These are phyloP conservation scores for Lycia hirtaria DNA, from an alignment of 2,888 invertebrate genomes.

Conservation along the genomic window DNA sequence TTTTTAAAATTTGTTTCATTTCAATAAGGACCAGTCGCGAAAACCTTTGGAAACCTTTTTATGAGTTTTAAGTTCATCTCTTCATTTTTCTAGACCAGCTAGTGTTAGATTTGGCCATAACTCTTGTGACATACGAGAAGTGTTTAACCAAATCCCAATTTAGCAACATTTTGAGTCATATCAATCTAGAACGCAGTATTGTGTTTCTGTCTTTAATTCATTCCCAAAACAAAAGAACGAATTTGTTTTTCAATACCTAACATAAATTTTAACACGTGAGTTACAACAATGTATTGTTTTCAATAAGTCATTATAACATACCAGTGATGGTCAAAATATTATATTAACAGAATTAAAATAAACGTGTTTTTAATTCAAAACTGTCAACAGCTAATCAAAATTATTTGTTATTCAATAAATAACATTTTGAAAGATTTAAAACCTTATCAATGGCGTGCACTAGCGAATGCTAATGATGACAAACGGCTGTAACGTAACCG, in stretches of 20 bases:
- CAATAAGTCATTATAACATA: background rate
- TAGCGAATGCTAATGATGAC: conserved; percentile 12
- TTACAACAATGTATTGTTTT: background rate
- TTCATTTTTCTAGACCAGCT: too few species aligned
- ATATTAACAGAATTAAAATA: background rate
- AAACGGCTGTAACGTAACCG: conserved; percentile 16
- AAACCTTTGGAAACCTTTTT: too few species aligned
- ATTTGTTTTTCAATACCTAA: background rate
- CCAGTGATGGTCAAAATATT: background rate
- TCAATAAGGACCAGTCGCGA: too few species aligned
- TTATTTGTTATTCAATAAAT: background rate
- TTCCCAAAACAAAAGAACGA: background rate
- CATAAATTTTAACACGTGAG: background rate
- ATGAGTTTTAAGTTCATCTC: too few species aligned
- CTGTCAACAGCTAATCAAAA: background rate
- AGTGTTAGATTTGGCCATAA: too few species aligned
- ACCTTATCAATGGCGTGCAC: background rate
- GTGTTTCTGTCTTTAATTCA: too few species aligned
- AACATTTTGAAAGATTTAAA: background rate
- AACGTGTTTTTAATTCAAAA: too few species aligned
- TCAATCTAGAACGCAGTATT: too few species aligned
- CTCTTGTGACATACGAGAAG: too few species aligned
- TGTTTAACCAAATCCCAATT: too few species aligned
- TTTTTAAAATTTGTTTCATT: too few species aligned
- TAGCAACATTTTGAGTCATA: too few species aligned